phyloP scores from a whole-genome alignment of 2,888 invertebrate genomes.

The Tetanocera ferruginea region DNA sequence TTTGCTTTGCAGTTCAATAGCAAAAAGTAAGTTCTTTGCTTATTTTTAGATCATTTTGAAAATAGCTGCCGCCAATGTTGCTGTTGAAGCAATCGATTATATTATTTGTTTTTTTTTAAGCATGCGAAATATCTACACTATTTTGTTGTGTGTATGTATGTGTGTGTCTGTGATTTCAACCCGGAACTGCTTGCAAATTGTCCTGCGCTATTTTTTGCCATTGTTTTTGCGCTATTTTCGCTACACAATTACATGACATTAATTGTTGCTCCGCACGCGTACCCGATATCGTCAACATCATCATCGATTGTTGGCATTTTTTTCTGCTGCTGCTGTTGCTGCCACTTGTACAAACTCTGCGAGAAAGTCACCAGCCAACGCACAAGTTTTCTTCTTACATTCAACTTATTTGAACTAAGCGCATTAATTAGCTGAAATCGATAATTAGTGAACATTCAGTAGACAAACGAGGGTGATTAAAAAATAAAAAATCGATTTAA shows the following conservation, averaged over 20 bases:
- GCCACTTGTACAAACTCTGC: not conserved
- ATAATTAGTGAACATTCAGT: conserved; percentile 1
- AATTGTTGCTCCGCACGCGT: not conserved
- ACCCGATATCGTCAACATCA: not conserved
- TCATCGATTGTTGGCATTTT: not conserved
- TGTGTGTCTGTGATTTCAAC: conserved; percentile 15
- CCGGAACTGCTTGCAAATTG: conserved; percentile 28
- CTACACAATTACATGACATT: not conserved
- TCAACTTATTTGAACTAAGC: not conserved
- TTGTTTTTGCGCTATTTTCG: conserved; percentile 1
- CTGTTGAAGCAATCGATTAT: not conserved
- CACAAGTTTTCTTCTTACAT: conserved; percentile 12
- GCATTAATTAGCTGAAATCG: conserved; percentile 11
- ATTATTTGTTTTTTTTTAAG: not conserved
- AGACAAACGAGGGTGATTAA: not conserved
- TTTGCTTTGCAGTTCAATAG: not conserved
- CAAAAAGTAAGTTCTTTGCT: not conserved
- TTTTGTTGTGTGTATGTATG: not conserved
- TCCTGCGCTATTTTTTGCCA: not conserved
- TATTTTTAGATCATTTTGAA: no score
- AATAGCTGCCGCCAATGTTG: not conserved
- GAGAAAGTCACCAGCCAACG: not conserved
- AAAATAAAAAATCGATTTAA: not conserved
- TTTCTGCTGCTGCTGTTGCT: not conserved
- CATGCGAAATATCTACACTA: not conserved